phyloP scores from a whole-genome alignment of 2,888 invertebrate species.

The Drosophila antonietae region DNA sequence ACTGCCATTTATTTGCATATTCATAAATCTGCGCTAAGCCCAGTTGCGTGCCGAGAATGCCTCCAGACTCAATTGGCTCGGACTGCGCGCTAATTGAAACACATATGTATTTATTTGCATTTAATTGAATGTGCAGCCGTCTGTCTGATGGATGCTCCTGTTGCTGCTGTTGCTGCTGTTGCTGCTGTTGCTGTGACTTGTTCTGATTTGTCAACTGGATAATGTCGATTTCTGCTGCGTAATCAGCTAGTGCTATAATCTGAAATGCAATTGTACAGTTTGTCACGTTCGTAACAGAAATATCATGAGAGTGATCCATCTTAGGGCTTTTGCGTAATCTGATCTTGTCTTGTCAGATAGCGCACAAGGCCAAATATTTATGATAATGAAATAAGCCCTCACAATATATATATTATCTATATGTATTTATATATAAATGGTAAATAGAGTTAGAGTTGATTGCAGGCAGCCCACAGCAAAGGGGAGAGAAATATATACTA shows the following conservation, averaged over 20 bases:
- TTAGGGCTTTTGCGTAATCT: background rate
- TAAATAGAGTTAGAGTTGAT: background rate
- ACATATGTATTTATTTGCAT: constrained; percentile 46
- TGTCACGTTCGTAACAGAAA: constrained; percentile 19
- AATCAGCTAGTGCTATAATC: constrained; percentile 46
- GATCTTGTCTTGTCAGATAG: background rate
- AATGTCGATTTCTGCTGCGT: constrained; percentile 22
- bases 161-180: background rate
- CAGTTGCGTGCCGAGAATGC: constrained; percentile 25
- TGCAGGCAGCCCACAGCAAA: background rate
- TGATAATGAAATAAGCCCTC: background rate
- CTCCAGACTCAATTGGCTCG: constrained; percentile 31
- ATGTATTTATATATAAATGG: background rate
- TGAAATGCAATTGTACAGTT: constrained; percentile 40
- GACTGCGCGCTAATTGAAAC: constrained; percentile 56
- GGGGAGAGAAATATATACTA: background rate
- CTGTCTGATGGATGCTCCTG: background rate
- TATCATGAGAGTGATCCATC: background rate
- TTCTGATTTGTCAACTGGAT: constrained; percentile 19
- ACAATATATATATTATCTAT: too few species aligned
- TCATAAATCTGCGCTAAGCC: constrained; percentile 52
- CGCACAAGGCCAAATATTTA: background rate
- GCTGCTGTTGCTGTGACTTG: background rate
- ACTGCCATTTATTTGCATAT: constrained; percentile 65
- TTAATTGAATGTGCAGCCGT: constrained; percentile 54